Conservation (phyloP, 64 coral and sea anemone species). For the Montipora foliosa region DNA sequence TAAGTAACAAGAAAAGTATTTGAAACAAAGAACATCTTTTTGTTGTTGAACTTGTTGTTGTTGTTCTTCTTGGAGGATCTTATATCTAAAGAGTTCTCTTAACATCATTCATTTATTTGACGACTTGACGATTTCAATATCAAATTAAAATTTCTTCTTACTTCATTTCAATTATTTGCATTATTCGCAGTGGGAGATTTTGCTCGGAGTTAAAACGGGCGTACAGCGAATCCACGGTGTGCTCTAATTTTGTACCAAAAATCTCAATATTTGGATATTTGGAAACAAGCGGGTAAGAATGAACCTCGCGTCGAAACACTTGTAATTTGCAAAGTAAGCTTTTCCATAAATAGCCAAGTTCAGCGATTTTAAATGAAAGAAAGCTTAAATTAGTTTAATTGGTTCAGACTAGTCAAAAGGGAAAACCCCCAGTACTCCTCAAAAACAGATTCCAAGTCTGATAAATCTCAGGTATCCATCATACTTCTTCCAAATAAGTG, state of each 20-base stretch:
- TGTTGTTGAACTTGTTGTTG: not conserved
- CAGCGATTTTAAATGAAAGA: not conserved
- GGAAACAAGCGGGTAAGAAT: not conserved
- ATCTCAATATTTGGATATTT: not conserved
- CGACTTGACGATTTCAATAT: not conserved
- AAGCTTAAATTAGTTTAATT: not conserved
- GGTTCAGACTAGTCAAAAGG: not conserved
- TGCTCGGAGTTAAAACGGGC: not conserved
- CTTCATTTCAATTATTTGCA: not conserved
- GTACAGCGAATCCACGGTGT: not conserved
- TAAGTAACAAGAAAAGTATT: not conserved
- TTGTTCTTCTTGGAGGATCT: not conserved
- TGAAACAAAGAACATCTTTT: not conserved
- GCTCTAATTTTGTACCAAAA: not conserved
- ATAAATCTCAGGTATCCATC: not conserved
- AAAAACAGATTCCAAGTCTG: constrained; percentile 9
- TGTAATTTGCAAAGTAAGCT: not conserved
- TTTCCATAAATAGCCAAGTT: not conserved
- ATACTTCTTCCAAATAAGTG: not conserved
- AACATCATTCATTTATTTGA: not conserved
- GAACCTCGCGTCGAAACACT: no score
- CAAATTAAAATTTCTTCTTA: not conserved
- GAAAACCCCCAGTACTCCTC: not conserved
- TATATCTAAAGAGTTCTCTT: not conserved
- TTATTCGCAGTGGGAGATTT: constrained; percentile 3